Evolutionary conservation across 2,797 vertebrate genomes (phyloP).

Genomic region (Leuciscus waleckii): DNA sequence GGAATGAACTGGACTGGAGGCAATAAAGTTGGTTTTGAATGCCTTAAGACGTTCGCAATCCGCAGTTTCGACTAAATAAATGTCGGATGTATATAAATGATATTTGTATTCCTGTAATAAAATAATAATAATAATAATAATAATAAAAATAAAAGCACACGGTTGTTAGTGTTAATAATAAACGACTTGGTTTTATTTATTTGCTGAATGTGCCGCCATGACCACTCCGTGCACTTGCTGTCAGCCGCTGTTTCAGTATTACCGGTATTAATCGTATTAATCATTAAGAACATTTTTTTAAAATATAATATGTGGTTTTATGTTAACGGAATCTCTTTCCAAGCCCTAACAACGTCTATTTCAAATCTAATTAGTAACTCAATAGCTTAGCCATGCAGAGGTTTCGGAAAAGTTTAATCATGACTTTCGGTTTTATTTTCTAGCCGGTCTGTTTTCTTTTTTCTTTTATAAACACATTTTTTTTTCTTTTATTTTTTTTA

Average conservation of each 20-base stretch:
- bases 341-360: neutral
- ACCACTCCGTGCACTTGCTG: neutral
- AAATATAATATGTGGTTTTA: neutral
- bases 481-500: too few species aligned
- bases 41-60: rapidly evolving
- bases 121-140: neutral
- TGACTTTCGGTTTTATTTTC: neutral
- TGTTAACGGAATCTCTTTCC: neutral
- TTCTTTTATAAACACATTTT: neutral
- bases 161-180: neutral
- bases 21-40: slow-evolving; percentile 74
- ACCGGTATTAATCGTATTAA: neutral
- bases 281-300: neutral
- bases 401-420: neutral
- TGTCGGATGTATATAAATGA: neutral
- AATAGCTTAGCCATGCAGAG: neutral
- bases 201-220: neutral
- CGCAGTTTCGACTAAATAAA: slow-evolving; percentile 17
- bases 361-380: neutral
- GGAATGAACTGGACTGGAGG: slow-evolving; percentile 43
- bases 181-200: neutral
- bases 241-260: neutral
- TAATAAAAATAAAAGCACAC: neutral
- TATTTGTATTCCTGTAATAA: neutral
- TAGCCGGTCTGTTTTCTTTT: neutral